phyloP scores from a whole-genome alignment of 2,888 invertebrate species.

The Drosophila pseudotalamancana region DNA sequence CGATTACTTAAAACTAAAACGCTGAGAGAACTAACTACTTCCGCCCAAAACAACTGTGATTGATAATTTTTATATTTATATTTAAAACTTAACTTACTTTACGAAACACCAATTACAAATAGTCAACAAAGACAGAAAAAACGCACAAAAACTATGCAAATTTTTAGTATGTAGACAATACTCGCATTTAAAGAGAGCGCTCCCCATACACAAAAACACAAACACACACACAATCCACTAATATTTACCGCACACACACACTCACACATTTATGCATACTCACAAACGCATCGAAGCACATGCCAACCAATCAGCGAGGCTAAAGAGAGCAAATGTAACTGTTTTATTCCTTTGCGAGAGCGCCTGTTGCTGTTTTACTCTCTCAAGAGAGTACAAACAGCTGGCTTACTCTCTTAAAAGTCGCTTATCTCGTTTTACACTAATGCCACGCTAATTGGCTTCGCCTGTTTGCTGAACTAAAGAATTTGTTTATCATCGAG shows the following conservation, averaged over 20 bases:
- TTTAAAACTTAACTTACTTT: conserved; percentile 57
- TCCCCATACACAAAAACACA: conserved; percentile 18
- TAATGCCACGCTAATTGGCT: neutral
- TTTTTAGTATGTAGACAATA: conserved; percentile 59
- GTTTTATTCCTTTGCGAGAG: neutral
- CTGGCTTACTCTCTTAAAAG: neutral
- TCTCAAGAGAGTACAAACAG: conserved; percentile 7
- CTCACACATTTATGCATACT: conserved; percentile 30
- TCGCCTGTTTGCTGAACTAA: conserved; percentile 34
- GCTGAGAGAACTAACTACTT: conserved; percentile 72
- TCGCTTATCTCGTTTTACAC: neutral
- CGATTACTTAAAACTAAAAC: conserved; percentile 47
- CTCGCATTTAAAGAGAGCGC: conserved; percentile 44
- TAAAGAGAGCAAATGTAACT: conserved; percentile 1
- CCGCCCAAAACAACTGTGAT: conserved; percentile 84
- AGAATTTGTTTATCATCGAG: conserved; percentile 49
- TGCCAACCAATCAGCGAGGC: conserved; percentile 11
- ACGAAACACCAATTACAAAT: conserved; percentile 47
- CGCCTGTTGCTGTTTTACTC: neutral
- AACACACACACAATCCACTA: conserved; percentile 12
- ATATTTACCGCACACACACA: conserved; percentile 12
- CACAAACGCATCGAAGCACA: conserved; percentile 19
- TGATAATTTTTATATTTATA: conserved; percentile 71
- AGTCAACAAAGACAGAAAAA: conserved; percentile 53
- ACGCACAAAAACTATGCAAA: conserved; percentile 71